Percentiles rank a stretch among this genome's conserved stretches.
Conservation (phyloP, 2,888 invertebrate genomes). For the Tachina grossa region DNA sequence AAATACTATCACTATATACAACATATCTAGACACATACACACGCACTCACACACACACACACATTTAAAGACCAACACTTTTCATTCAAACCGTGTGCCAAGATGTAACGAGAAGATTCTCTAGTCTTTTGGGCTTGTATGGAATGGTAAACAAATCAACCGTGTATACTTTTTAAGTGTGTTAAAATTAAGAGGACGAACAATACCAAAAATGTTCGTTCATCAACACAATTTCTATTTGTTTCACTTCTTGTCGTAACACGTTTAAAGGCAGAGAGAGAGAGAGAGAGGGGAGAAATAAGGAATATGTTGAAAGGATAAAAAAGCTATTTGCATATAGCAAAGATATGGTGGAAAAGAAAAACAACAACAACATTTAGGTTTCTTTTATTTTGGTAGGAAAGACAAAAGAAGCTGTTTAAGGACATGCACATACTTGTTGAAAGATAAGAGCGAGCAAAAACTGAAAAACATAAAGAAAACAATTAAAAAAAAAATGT, state of each 20-base stretch:
- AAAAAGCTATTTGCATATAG: conserved; percentile 60
- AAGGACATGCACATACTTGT: conserved; percentile 65
- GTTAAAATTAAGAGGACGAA: conserved; percentile 62
- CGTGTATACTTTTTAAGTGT: conserved; percentile 57
- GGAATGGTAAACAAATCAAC: conserved; percentile 62
- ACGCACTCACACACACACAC: background rate
- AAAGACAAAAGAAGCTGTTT: conserved; percentile 63
- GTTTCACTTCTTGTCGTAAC: conserved; percentile 37
- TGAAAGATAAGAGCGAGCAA: conserved; percentile 36
- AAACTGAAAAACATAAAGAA: conserved; percentile 11
- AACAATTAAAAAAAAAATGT: conserved; percentile 13
- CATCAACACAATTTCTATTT: conserved; percentile 57
- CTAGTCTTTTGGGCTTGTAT: background rate
- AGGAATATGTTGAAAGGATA: conserved; percentile 16
- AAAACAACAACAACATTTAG: conserved; percentile 22
- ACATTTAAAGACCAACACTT: background rate
- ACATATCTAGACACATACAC: background rate
- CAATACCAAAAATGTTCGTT: conserved; percentile 52
- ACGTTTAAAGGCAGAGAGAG: conserved; percentile 4
- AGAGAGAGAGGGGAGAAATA: background rate
- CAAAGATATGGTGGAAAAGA: conserved; percentile 17
- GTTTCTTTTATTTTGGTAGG: conserved; percentile 54
- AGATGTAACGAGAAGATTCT: conserved; percentile 10
- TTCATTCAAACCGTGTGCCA: background rate
- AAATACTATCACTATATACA: conserved; percentile 8